Evolutionary conservation across 2,797 vertebrate species (phyloP).

Genomic region (Silurus aristotelis): DNA sequence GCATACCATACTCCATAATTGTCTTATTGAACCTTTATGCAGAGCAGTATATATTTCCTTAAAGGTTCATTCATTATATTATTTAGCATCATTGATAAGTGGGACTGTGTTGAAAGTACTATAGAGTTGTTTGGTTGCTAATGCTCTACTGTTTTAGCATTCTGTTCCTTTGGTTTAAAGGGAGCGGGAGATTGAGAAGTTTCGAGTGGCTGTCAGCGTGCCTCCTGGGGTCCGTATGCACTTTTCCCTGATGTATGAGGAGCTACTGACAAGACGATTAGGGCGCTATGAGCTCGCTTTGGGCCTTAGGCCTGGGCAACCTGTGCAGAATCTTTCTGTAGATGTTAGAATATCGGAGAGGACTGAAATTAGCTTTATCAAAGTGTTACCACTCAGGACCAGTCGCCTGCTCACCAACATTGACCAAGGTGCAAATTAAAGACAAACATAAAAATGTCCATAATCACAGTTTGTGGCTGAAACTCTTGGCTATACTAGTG

Average conservation of each 20-base stretch:
- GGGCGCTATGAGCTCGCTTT: conserved; percentile 78
- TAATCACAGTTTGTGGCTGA: background rate
- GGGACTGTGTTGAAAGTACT: background rate
- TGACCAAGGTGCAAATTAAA: conserved; percentile 66
- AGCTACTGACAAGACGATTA: conserved; percentile 76
- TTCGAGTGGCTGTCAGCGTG: conserved; percentile 79
- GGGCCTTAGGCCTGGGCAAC: conserved; percentile 75
- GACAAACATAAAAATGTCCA: background rate
- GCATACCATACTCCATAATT: background rate
- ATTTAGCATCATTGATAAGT: background rate
- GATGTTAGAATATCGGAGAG: conserved; percentile 79
- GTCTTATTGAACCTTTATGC: background rate
- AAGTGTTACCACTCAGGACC: conserved; percentile 75
- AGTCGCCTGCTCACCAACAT: conserved; percentile 71
- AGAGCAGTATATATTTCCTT: background rate
- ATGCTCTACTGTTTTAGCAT: background rate
- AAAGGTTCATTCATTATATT: background rate
- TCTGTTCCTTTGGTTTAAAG: conserved; percentile 57
- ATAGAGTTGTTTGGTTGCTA: background rate
- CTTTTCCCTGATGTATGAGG: conserved; percentile 80
- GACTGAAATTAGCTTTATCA: conserved; percentile 77
- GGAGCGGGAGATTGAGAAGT: conserved; percentile 82
- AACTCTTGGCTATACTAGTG: background rate
- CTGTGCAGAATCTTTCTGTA: conserved; percentile 78
- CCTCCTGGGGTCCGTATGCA: conserved; percentile 71